Base-by-base conservation (phyloP, 1,140 invertebrate species). In the Harpegnathos saltator region DNA sequence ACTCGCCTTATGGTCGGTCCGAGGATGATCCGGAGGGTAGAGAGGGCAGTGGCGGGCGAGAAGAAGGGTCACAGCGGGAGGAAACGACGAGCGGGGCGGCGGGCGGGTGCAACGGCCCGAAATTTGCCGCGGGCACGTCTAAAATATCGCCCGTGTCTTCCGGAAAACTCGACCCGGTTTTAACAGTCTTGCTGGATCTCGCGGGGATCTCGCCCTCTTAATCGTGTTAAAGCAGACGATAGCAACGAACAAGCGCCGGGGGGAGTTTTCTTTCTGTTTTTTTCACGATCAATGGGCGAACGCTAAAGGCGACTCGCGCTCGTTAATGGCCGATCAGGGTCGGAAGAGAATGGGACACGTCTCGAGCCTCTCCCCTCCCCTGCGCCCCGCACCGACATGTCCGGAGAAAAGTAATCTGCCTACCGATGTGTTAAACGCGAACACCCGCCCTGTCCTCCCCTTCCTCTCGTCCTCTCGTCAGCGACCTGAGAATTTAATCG, bases 1-100 rank as follows among this genome's bases (percentile, higher is more conserved):
- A n/a, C n/a, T n/a, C 73, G 80, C 80, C 62, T 86, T 86, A 78
- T 52, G 69, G 86, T 62, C 61, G 48, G 56, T 48, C 58, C 52
- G 68, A 75, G 50, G 63, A 74, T 17, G 29, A 26, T 26, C 19
- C n/a, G n/a, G 33, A 78, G 48, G 29, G 62, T 50, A 63, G 26
- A 24, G 48, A 54, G 24, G 38, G 29, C 12, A 12, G 54, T 19
- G 38, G 54, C 19, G 48, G 19, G 54, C 19, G 50, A n/a, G 52
- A 38, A 24, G n/a, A n/a, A n/a, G n/a, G n/a, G n/a, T n/a, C n/a
- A n/a, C n/a, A n/a, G n/a, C n/a, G n/a, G n/a, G n/a, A n/a, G n/a
- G n/a, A n/a, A n/a, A n/a, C n/a, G n/a, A n/a, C n/a, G n/a, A n/a
- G n/a, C n/a, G n/a, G n/a, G n/a, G n/a, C n/a, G n/a, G n/a, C n/a